Evolutionary conservation across 2,888 invertebrate species (phyloP).

Genomic region (Myopa testacea): DNA sequence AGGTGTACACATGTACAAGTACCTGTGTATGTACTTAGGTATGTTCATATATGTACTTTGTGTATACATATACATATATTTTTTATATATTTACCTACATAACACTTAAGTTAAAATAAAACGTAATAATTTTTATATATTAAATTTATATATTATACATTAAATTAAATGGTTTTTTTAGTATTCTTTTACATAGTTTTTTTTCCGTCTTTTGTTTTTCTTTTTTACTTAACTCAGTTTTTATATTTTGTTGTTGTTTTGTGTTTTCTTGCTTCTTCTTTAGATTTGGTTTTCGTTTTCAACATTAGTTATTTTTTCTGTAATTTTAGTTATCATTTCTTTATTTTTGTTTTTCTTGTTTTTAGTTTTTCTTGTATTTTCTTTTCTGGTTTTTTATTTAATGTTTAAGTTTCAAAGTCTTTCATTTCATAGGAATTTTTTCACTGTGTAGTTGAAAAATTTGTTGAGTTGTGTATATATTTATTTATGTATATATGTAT

Average conservation of each 20-base stretch:
- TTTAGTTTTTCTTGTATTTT: not conserved
- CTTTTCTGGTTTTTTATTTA: conserved; percentile 9
- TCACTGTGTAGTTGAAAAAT: conserved; percentile 48
- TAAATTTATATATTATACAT: not conserved
- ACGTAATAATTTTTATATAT: not conserved
- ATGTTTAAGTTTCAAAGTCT: conserved; percentile 49
- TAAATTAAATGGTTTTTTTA: not conserved
- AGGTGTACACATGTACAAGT: too few species aligned
- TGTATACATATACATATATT: not conserved
- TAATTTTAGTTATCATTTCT: not conserved
- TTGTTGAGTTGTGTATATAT: conserved; percentile 22
- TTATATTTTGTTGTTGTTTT: not conserved
- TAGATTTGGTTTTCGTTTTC: not conserved
- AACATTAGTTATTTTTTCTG: too few species aligned
- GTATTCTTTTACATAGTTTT: not conserved
- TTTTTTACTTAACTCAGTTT: not conserved
- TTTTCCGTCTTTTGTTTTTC: too few species aligned
- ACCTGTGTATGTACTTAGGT: not conserved
- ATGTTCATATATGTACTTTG: not conserved
- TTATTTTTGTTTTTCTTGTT: conserved; percentile 1
- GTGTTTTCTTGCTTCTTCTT: not conserved
- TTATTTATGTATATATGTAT: not conserved
- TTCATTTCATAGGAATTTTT: conserved; percentile 52
- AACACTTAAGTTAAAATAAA: not conserved
- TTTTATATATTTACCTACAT: not conserved